Conservation (phyloP, 2,888 invertebrate genomes). For the Idaea straminata region DNA sequence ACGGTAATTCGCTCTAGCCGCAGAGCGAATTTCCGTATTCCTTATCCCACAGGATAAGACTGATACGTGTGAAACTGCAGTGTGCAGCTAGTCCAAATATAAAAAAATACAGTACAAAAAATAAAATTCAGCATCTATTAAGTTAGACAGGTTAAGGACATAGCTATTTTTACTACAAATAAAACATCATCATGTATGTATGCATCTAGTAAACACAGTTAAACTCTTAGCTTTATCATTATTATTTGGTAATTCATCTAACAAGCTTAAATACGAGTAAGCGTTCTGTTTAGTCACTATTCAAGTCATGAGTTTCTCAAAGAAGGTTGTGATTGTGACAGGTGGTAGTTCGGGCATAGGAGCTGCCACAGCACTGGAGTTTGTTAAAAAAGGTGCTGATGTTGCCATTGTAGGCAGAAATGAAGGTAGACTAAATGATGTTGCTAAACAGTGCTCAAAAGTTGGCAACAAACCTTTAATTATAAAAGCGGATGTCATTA, state of each 20-base stretch:
- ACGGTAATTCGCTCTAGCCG: too few species aligned
- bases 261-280: neutral
- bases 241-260: neutral
- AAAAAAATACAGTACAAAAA: too few species aligned
- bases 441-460: conserved; percentile 29
- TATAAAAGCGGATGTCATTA: conserved; percentile 40
- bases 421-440: conserved; percentile 32
- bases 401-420: conserved; percentile 43
- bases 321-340: conserved; percentile 43
- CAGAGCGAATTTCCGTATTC: too few species aligned
- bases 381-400: conserved; percentile 39
- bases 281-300: neutral
- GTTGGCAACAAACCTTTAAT: conserved; percentile 30
- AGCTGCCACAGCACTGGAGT: conserved; percentile 34
- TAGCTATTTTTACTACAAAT: neutral
- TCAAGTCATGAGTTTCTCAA: conserved; percentile 24
- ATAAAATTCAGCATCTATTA: too few species aligned
- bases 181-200: neutral
- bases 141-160: too few species aligned
- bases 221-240: neutral
- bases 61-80: too few species aligned
- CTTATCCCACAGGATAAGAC: too few species aligned
- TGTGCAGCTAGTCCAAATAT: too few species aligned
- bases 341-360: conserved; percentile 47
- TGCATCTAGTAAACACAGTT: neutral